Evolutionary conservation across 30 jellyfish, hydroid and myxozoan species (phyloP), one percentile per base, ranked within the genome.

Genomic region (Catostylus mosaicus): DNA sequence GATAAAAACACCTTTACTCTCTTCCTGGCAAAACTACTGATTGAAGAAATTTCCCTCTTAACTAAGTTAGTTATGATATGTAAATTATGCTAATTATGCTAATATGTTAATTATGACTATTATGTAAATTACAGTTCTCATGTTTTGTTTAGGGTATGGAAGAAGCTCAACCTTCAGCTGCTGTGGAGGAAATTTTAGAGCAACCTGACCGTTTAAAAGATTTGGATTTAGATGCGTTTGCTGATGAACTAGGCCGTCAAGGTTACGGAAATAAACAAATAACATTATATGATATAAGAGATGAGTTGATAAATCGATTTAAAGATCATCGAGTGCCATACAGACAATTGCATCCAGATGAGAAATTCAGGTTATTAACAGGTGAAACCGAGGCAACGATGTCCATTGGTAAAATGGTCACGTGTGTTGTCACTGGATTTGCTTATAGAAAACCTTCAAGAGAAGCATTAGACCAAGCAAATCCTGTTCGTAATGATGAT

Each of bases 161-260:
- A 36, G 98, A 92, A 66, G 82, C 89, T 5, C 93, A 93, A 24
- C 98, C 98, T 14, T 81, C 97, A 0, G 89, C 97, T 18, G 98
- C 98, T 18, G 98, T 93, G 30, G 98, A 93, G 64, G 98, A 93
- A 52, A 87, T 93, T 67, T 78, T 93, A 3, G 97, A 87, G 4
- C 97, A 93, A 59, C 98, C 98, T 2, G 98, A 87, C 57, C 96
- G 98, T 8, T 64, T 93, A 22, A 93, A 93, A 71, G 98, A 93
- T 67, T 80, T 93, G 29, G 98, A 93, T 67, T 61, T 93, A 33
- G 98, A 93, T 51, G 98, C 98, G 1, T 93, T 93, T 69, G 98
- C 98, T 14, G 98, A 93, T 23, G 98, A 93, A 59, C 93, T 93
- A 31, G 98, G 97, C 0, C 92, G 98, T n/a, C 98, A 93, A 69